Percentiles rank a stretch among this genome's conserved stretches.
These are phyloP conservation scores for Euleptes europaea DNA, from an alignment of 2,113 vertebrate species.

Conservation along the genomic window DNA sequence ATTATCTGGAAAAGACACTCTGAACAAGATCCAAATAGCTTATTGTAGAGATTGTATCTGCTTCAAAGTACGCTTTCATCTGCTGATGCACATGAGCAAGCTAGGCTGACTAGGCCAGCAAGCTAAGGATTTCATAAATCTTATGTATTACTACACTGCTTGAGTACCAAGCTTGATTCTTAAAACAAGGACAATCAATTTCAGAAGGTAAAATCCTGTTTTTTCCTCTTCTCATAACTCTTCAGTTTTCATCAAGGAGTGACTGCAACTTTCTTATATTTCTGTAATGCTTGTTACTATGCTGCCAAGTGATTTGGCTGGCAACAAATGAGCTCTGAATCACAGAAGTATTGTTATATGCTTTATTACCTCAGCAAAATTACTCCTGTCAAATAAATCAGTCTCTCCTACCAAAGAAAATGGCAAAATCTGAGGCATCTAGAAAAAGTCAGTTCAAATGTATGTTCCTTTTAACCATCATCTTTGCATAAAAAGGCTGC, in stretches of 20 bases:
- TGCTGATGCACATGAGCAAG: background rate
- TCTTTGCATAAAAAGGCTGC: background rate
- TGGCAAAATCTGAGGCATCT: slow-evolving; percentile 59
- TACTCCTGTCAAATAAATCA: slow-evolving; percentile 64
- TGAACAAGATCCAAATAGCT: background rate
- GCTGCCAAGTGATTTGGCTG: slow-evolving; percentile 60
- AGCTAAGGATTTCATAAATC: background rate
- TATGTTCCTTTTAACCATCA: slow-evolving; percentile 36
- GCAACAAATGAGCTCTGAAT: slow-evolving; percentile 65
- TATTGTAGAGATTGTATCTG: background rate
- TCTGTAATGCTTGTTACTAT: slow-evolving; percentile 48
- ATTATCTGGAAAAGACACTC: background rate
- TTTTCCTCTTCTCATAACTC: background rate
- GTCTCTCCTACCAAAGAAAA: slow-evolving; percentile 51
- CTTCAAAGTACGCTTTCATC: background rate
- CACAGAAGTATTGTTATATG: slow-evolving; percentile 52
- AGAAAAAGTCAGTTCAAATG: slow-evolving; percentile 43
- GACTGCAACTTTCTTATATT: slow-evolving; percentile 31
- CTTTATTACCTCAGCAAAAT: slow-evolving; percentile 66
- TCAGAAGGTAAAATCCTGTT: background rate
- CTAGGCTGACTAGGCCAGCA: background rate
- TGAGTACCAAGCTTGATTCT: slow-evolving; percentile 6
- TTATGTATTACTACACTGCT: slow-evolving; percentile 21
- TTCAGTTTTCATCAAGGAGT: slow-evolving; percentile 32
- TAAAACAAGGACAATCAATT: slow-evolving; percentile 20